Evolutionary conservation across 2,888 invertebrate species (phyloP).

Genomic region (Drosophila sordidula): DNA sequence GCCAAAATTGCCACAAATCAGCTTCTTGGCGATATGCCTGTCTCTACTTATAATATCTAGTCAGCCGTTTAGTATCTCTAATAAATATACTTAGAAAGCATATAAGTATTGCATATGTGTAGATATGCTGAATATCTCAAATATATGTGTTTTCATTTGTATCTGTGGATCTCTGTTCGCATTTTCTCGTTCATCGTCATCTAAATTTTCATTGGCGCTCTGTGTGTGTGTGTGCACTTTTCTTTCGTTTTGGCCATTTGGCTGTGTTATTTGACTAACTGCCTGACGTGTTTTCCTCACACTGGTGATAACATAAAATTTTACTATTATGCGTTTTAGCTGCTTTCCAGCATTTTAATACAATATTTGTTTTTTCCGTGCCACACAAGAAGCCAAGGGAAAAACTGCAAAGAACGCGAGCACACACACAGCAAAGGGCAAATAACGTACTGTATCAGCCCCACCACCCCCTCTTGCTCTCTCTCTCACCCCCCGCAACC

Average conservation of each 20-base stretch:
- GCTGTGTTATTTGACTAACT: constrained; percentile 78
- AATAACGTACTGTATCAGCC: constrained; percentile 29
- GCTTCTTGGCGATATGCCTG: too few relatives aligned
- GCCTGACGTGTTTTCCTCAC: constrained; percentile 82
- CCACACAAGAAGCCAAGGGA: constrained; percentile 38
- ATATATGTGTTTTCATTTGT: constrained; percentile 17
- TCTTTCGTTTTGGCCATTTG: constrained; percentile 56
- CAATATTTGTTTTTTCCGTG: constrained; percentile 74
- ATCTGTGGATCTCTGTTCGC: constrained; percentile 23
- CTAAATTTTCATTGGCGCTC: constrained; percentile 66
- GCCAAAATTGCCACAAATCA: too few relatives aligned
- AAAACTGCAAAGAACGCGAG: constrained; percentile 52
- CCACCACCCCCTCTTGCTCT: constrained; percentile 14
- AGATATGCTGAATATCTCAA: constrained; percentile 1
- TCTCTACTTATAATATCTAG: neutral
- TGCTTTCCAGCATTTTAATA: constrained; percentile 84
- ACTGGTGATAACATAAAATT: constrained; percentile 83
- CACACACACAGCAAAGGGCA: constrained; percentile 56
- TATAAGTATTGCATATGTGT: neutral
- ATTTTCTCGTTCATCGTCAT: constrained; percentile 49
- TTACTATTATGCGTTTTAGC: constrained; percentile 84
- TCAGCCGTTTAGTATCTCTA: constrained; percentile 8
- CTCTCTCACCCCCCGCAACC: constrained; percentile 18
- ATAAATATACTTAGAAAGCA: constrained; percentile 7
- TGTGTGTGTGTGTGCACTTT: constrained; percentile 32